phyloP scores from a whole-genome alignment of 1,140 invertebrate genomes.

The Musca vetustissima region DNA sequence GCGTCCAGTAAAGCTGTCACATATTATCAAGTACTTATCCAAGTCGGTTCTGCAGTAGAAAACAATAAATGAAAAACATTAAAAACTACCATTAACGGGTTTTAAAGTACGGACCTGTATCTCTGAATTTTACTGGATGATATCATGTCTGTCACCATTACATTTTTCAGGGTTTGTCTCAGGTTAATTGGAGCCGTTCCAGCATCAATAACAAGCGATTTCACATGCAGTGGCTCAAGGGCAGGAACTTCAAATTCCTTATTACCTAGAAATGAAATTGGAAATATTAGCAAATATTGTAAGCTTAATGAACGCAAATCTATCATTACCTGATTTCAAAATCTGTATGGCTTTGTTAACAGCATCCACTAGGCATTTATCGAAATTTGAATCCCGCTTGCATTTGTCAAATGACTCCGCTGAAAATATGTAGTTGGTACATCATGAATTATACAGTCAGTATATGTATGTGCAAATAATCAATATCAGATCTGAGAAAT shows the following conservation, averaged over 20 bases:
- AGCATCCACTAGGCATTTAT: constrained; percentile 53
- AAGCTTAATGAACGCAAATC: background rate
- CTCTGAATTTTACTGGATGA: constrained; percentile 51
- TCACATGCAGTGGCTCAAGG: constrained; percentile 52
- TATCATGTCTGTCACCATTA: constrained; percentile 60
- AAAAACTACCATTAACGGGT: background rate
- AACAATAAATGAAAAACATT: background rate
- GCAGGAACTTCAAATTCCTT: constrained; percentile 51
- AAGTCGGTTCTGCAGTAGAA: constrained; percentile 54
- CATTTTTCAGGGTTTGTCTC: constrained; percentile 60
- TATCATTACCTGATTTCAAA: constrained; percentile 41
- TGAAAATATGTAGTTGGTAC: too few relatives aligned
- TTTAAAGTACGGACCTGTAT: constrained; percentile 38
- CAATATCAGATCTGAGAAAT: too few relatives aligned
- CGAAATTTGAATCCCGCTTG: constrained; percentile 50
- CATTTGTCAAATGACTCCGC: constrained; percentile 36
- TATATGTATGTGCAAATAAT: too few relatives aligned
- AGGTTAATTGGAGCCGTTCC: constrained; percentile 58
- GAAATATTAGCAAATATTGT: background rate
- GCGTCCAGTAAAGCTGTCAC: constrained; percentile 57
- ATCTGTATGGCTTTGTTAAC: constrained; percentile 48
- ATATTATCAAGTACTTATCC: constrained; percentile 54
- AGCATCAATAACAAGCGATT: constrained; percentile 51
- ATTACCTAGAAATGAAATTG: constrained; percentile 40
- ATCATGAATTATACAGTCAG: too few relatives aligned